These are phyloP conservation scores for Eretmochelys imbricata DNA, from an alignment of 2,113 vertebrate species.

Conservation along the genomic window DNA sequence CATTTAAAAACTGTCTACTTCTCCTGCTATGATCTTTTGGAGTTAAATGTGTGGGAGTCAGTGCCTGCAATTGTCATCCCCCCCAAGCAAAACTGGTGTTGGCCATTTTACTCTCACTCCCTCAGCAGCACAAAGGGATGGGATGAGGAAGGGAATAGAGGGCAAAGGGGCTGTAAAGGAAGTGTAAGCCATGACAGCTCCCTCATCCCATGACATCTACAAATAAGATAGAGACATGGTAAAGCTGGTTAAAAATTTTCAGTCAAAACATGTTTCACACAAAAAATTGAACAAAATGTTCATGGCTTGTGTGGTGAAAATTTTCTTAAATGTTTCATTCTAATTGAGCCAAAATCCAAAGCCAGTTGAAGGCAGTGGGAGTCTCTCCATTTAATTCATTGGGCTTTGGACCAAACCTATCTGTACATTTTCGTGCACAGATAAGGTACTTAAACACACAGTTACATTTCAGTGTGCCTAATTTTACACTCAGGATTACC, in stretches of 20 bases:
- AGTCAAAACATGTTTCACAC: not conserved
- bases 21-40: not conserved
- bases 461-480: not conserved
- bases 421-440: not conserved
- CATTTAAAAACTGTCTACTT: not conserved
- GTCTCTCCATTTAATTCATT: not conserved
- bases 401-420: not conserved
- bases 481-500: not conserved
- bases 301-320: not conserved
- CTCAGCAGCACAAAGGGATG: not conserved
- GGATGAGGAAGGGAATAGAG: not conserved
- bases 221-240: not conserved
- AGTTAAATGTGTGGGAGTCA: not conserved
- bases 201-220: not conserved
- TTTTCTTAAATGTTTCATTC: not conserved
- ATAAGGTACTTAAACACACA: not conserved
- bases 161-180: not conserved
- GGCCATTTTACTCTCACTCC: not conserved
- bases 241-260: not conserved
- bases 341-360: not conserved
- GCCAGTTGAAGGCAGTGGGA: not conserved
- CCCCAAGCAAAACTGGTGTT: not conserved
- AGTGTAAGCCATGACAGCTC: not conserved
- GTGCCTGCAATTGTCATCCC: not conserved
- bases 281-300: not conserved